phyloP scores from a whole-genome alignment of 2,113 vertebrate species.

The Bufo bufo region DNA sequence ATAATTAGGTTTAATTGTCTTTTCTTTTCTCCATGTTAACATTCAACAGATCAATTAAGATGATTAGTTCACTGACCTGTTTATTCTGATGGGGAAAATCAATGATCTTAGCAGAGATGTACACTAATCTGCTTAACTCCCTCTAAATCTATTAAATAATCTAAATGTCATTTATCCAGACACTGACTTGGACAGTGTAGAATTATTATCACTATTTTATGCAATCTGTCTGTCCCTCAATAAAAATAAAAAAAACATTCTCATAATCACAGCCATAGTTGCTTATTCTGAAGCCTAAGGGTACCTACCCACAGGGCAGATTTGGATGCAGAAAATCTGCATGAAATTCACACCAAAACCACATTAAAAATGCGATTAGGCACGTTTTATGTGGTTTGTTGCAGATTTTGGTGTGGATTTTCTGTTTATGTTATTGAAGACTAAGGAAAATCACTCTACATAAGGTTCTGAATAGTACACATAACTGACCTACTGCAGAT shows the following conservation, averaged over 20 bases:
- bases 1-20: conserved; percentile 26
- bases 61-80: conserved; percentile 47
- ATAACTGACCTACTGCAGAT: too few species aligned
- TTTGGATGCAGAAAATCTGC: too few species aligned
- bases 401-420: too few species aligned
- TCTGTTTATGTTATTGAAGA: too few species aligned
- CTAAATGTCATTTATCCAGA: conserved; percentile 29
- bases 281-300: neutral
- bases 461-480: too few species aligned
- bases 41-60: conserved; percentile 50
- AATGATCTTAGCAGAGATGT: conserved; percentile 29
- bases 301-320: too few species aligned
- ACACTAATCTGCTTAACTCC: conserved; percentile 52
- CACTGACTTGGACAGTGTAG: neutral
- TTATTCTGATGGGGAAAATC: conserved; percentile 48
- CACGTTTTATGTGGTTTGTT: too few species aligned
- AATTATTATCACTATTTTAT: neutral
- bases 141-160: conserved; percentile 44
- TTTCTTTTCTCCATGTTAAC: conserved; percentile 30
- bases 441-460: too few species aligned
- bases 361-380: too few species aligned
- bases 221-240: neutral
- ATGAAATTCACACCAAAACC: too few species aligned
- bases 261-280: neutral
- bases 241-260: neutral